Conservation (phyloP, 2,888 invertebrate genomes). For the Patella pellucida region DNA sequence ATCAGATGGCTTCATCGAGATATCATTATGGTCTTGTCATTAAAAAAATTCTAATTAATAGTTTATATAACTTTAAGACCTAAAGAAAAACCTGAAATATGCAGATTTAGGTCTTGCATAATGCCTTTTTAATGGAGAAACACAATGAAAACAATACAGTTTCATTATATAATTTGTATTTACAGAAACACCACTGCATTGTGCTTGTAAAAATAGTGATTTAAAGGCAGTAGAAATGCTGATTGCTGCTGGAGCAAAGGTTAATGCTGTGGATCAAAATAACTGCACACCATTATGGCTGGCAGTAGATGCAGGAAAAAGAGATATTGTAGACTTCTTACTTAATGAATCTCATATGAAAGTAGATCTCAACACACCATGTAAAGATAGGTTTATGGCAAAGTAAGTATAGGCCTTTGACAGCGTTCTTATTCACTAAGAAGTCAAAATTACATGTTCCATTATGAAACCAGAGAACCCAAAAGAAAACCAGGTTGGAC, state of each 20-base stretch:
- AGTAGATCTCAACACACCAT: background rate
- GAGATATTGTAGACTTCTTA: background rate
- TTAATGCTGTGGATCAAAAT: slow-evolving; percentile 1
- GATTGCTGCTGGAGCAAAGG: background rate
- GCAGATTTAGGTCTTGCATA: too few species aligned
- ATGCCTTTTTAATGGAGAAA: too few species aligned
- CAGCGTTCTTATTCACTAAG: too few species aligned
- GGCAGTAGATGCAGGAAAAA: background rate
- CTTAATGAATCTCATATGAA: background rate
- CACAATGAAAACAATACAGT: too few species aligned
- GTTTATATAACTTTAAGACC: too few species aligned
- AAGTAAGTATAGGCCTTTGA: background rate
- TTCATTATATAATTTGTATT: background rate
- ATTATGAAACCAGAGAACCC: too few species aligned
- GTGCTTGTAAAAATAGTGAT: slow-evolving; percentile 5
- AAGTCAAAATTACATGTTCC: too few species aligned
- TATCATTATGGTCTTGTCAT: too few species aligned
- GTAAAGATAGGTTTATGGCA: slow-evolving; percentile 1
- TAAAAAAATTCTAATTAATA: too few species aligned
- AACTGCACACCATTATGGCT: background rate
- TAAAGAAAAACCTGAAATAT: too few species aligned
- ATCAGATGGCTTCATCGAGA: too few species aligned
- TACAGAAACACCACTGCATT: background rate
- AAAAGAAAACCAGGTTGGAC: too few species aligned
- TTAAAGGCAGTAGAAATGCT: background rate